Base-by-base conservation (phyloP, 1,140 invertebrate species). In the Nylanderia fulva region DNA sequence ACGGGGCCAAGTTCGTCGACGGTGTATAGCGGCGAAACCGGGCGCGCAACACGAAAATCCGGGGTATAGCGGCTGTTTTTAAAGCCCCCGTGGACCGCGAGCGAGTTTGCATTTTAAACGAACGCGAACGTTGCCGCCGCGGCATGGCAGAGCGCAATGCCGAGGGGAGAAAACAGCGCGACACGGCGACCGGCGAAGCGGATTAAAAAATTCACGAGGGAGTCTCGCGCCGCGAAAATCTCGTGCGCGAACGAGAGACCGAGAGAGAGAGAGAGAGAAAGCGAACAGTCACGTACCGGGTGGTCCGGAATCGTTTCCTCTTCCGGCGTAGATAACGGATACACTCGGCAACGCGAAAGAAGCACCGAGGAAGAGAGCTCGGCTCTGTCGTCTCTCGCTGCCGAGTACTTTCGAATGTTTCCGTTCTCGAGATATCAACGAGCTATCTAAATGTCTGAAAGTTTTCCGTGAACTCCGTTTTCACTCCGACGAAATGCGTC, bases 161-260 rank as follows among this genome's bases (percentile, higher is more conserved):
- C 54, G 68, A 54, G 27, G 88, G 77, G 52, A 56, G 85, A 90
- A 90, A 86, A 89, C 88, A 90, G 85, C 85, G 82, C 63, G 86
- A 82, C 56, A 63, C 64, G 85, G 80, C 84, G 85, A 82, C 56
- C 84, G 83, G 72, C 80, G 87, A 90, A 91, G 87, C 89, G 89
- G 89, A 91, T 91, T 91, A 89, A 90, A 91, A 90, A 90, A 91
- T 91, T 90, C 89, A 90, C 89, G 77, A 85, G 88, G 88, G 89
- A 90, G 61, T 86, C 58, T 79, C 75, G 42, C 66, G 85, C 83
- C 72, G 77, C 72, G 85, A 82, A n/a, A n/a, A 85, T 68, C 48
- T 85, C 75, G 82, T 60, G 88, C 60, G 87, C 69, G 76, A 82
- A 36, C 83, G 64, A 4, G 27, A 15, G 29, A n/a, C n/a, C n/a